Base-by-base conservation (phyloP, 2,888 invertebrate genomes). In the Orthosia incerta region DNA sequence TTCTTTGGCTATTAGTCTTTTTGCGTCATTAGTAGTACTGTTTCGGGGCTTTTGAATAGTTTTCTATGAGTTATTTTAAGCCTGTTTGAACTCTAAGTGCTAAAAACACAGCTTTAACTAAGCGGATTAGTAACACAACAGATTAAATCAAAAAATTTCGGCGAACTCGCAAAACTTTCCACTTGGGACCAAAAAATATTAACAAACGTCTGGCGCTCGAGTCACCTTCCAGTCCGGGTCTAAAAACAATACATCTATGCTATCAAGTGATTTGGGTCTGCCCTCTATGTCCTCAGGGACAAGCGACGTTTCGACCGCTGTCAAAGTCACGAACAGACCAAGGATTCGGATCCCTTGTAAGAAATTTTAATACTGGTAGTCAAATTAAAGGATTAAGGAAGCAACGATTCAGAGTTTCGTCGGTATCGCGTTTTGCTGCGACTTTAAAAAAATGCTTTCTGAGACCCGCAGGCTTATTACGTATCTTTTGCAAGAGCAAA, bases 251-350 rank as follows among this genome's bases (percentile, higher is more conserved):
- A 86, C 79, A 75, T 82, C 76, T 80, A 75, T 69, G 75, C 75
- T 83, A 78, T 74, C 83, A 73, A 80, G 85, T 85, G 86, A 86
- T 85, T 86, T 85, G 80, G 86, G 88, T 87, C 78, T 80, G 88
- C 79, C 84, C 83, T 84, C 75, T 78, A 63, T 62, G 69, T 79
- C 83, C 80, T 84, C 55, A 57, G 79, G 79, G 86, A 84, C 86
- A 89, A 88, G 87, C 87, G 89, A 86, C 88, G 84, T 84, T 88
- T 80, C 79, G 90, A 93, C 93, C 93, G 89, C 87, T 87, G 88
- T 92, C 93, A 93, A 91, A 87, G 93, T 92, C 93, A 92, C 74
- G 81, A 82, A 76, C 80, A 84, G 83, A 77, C 81, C 75, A 73
- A 81, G 81, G 71, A 82, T 76, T 78, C 59, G 72, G 72, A 82